A percentile compares a stretch with the other conserved stretches of the same genome.
Evolutionary conservation across 2,113 vertebrate genomes (phyloP).

Genomic region (Oriolus oriolus): DNA sequence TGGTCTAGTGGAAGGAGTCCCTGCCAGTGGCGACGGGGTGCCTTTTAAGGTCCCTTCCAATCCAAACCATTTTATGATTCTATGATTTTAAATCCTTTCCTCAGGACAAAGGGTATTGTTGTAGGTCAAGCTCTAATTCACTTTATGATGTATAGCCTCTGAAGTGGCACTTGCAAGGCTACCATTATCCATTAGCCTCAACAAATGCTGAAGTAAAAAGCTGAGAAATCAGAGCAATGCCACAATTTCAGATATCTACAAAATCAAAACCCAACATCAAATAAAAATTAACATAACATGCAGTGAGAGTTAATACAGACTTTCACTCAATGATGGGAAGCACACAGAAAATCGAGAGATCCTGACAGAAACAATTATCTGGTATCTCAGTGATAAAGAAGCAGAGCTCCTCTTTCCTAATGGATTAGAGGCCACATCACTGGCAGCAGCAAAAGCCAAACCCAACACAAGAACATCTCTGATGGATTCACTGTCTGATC

Average conservation of each 20-base stretch:
- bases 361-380: conserved; percentile 10
- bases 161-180: neutral
- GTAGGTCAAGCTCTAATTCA: neutral
- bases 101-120: neutral
- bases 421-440: neutral
- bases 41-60: neutral
- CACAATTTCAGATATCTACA: neutral
- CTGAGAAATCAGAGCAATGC: neutral
- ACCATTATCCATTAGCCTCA: neutral
- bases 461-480: neutral
- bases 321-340: neutral
- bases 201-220: neutral
- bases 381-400: neutral
- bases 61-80: neutral
- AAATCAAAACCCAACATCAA: neutral
- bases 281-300: neutral
- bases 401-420: neutral
- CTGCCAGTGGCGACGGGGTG: neutral
- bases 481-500: neutral
- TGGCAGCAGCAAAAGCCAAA: neutral
- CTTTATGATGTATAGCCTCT: neutral
- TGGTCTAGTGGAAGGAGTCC: neutral
- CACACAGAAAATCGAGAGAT: neutral
- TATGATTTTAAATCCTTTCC: neutral
- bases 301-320: neutral